Percentiles rank a stretch among this genome's conserved stretches.
Evolutionary conservation across 2,797 vertebrate species (phyloP).

Genomic region (Anas georgica): DNA sequence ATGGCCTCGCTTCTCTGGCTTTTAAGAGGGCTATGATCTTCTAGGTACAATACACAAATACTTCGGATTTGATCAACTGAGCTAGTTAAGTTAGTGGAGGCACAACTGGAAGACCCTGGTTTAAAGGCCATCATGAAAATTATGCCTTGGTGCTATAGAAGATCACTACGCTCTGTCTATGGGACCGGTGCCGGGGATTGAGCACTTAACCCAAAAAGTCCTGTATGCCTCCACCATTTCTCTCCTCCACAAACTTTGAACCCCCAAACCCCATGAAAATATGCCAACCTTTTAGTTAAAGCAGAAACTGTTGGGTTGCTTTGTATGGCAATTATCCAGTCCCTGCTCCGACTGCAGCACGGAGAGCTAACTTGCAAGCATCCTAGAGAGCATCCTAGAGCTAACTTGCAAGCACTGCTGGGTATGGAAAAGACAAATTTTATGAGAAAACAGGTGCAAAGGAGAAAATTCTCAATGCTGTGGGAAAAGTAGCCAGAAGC

Average conservation of each 20-base stretch:
- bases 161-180: not conserved
- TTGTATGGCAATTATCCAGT: not conserved
- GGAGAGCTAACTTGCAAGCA: not conserved
- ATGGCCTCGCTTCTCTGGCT: not conserved
- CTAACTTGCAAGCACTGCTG: not conserved
- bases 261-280: no score
- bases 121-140: not conserved
- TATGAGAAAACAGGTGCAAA: not conserved
- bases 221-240: not conserved
- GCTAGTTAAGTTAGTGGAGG: not conserved
- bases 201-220: not conserved
- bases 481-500: not conserved
- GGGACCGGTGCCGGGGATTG: fast-evolving
- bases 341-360: not conserved
- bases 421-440: not conserved
- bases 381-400: not conserved
- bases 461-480: not conserved
- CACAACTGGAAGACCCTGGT: not conserved
- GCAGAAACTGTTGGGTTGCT: not conserved
- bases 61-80: not conserved
- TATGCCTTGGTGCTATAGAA: fast-evolving
- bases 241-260: not conserved
- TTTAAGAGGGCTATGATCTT: not conserved
- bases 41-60: not conserved
- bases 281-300: not conserved